Evolutionary conservation across 2,797 vertebrate species (phyloP).

Genomic region (Podarcis lilfordi): DNA sequence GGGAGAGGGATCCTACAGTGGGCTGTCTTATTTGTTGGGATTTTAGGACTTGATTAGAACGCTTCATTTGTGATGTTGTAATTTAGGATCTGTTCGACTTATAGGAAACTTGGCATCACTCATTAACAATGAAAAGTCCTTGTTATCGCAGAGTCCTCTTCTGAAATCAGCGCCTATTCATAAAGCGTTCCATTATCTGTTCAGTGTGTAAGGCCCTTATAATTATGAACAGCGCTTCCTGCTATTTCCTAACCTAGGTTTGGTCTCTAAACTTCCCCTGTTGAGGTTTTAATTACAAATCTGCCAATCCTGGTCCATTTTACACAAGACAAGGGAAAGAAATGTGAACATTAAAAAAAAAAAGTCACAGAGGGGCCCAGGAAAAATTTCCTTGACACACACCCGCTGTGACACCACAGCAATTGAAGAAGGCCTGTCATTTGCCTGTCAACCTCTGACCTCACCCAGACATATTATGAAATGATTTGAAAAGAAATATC

Average conservation of each 20-base stretch:
- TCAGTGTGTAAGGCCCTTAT: constrained; percentile 66
- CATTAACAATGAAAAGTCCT: constrained; percentile 50
- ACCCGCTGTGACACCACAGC: constrained; percentile 87
- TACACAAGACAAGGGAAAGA: constrained; percentile 77
- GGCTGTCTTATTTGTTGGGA: not conserved
- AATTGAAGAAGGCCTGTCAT: constrained; percentile 89
- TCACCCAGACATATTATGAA: constrained; percentile 81
- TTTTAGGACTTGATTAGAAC: constrained; percentile 46
- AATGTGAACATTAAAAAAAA: constrained; percentile 81
- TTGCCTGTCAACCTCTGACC: constrained; percentile 90
- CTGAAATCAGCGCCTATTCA: constrained; percentile 59
- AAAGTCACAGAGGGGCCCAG: constrained; percentile 79
- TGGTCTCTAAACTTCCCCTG: constrained; percentile 61
- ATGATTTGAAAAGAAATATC: constrained; percentile 82
- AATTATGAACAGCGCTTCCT: constrained; percentile 66
- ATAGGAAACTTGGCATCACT: constrained; percentile 39
- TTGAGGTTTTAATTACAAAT: constrained; percentile 81
- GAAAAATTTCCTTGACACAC: constrained; percentile 82
- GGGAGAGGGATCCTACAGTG: constrained; percentile 3
- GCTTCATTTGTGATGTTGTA: not conserved
- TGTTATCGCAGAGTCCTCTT: constrained; percentile 52
- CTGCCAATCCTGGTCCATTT: constrained; percentile 78
- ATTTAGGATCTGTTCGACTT: constrained; percentile 26
- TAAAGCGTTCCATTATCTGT: constrained; percentile 68
- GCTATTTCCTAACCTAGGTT: constrained; percentile 64